phyloP scores from a whole-genome alignment of 2,797 vertebrate genomes.

The Neoniphon sammara region DNA sequence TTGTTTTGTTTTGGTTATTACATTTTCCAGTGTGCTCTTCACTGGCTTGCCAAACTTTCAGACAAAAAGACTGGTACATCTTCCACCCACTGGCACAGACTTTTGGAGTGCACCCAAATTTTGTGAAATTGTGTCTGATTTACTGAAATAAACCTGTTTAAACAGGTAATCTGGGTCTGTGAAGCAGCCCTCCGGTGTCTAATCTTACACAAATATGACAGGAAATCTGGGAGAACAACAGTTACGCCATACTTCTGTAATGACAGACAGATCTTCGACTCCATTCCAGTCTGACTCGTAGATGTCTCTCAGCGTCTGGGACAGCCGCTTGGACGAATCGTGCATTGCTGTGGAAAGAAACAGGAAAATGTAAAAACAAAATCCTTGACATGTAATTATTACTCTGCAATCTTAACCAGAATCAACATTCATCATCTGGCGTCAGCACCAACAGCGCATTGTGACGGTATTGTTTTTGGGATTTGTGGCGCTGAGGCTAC shows the following conservation, averaged over 20 bases:
- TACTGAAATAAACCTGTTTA: neutral
- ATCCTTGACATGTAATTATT: conserved; percentile 4
- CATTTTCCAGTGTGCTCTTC: too few relatives aligned
- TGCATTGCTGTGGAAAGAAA: conserved; percentile 84
- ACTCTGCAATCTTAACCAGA: neutral
- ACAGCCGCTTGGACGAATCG: conserved; percentile 90
- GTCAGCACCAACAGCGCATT: conserved; percentile 25
- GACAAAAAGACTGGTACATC: too few relatives aligned
- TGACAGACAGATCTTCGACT: conserved; percentile 85
- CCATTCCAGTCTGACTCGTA: conserved; percentile 91
- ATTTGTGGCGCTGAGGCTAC: conserved; percentile 33
- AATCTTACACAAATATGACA: neutral
- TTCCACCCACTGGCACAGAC: too few relatives aligned
- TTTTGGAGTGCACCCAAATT: too few relatives aligned
- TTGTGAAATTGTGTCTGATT: too few relatives aligned
- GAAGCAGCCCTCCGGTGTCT: neutral
- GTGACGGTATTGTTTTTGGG: conserved; percentile 40
- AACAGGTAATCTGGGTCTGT: neutral
- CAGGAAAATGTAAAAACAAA: neutral
- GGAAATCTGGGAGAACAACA: neutral
- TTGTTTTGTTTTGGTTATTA: too few relatives aligned
- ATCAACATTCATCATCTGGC: conserved; percentile 20
- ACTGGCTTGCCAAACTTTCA: too few relatives aligned
- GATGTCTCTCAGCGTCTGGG: conserved; percentile 89
- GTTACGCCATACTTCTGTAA: conserved; percentile 82